A percentile compares a stretch with the other conserved stretches of the same genome.
phyloP scores from a whole-genome alignment of 2,113 vertebrate genomes.

The Plestiodon gilberti region DNA sequence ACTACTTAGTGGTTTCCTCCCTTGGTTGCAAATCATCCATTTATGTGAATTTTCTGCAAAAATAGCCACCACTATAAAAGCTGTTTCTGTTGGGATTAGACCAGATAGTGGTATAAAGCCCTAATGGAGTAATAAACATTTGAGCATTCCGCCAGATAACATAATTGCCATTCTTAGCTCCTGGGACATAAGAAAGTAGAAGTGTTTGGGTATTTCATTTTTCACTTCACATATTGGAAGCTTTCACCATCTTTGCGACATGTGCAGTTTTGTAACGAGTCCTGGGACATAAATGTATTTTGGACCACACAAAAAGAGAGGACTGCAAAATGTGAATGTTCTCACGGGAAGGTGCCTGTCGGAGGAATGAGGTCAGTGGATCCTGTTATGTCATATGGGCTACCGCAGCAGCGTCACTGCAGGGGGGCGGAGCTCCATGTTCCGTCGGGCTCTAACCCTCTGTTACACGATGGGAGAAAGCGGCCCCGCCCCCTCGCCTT shows the following conservation, averaged over 20 bases:
- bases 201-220: slow-evolving; percentile 44
- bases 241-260: slow-evolving; percentile 15
- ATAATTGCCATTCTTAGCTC: slow-evolving; percentile 57
- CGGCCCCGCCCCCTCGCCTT: too few relatives aligned
- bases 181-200: slow-evolving; percentile 58
- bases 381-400: not conserved
- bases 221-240: slow-evolving; percentile 41
- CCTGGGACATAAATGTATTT: slow-evolving; percentile 2
- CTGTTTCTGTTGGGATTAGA: slow-evolving; percentile 64
- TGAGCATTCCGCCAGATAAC: slow-evolving; percentile 46
- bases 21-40: slow-evolving; percentile 50
- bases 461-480: too few relatives aligned
- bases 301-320: not conserved
- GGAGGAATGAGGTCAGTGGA: not conserved
- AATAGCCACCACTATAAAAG: slow-evolving; percentile 62
- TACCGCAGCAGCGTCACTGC: too few relatives aligned
- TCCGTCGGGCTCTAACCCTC: too few relatives aligned
- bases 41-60: slow-evolving; percentile 57
- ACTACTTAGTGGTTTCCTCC: slow-evolving; percentile 59
- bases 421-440: too few relatives aligned
- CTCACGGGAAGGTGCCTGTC: not conserved
- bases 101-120: slow-evolving; percentile 51
- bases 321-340: not conserved
- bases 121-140: slow-evolving; percentile 68
- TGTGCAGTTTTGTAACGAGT: slow-evolving; percentile 7